Evolutionary conservation across 2,888 invertebrate genomes (phyloP).

Genomic region (Amphimallon solstitiale): DNA sequence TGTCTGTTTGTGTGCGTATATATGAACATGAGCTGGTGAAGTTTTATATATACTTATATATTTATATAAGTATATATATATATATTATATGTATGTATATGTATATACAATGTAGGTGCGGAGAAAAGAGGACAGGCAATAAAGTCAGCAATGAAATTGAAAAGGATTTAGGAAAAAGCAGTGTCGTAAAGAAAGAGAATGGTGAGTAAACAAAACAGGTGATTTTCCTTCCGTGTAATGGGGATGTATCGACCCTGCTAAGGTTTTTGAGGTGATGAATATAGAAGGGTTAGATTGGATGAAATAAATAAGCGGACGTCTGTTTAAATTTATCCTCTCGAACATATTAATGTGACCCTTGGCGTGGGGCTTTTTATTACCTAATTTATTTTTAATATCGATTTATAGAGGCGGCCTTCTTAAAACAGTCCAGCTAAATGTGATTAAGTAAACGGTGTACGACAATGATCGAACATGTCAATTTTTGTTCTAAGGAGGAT

Average conservation of each 20-base stretch:
- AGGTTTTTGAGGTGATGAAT: conserved; percentile 17
- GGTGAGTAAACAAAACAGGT: conserved; percentile 29
- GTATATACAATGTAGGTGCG: neutral
- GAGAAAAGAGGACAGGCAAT: conserved; percentile 9
- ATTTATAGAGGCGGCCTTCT: too few relatives aligned
- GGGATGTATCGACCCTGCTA: conserved; percentile 20
- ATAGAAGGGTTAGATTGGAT: conserved; percentile 3
- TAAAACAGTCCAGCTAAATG: too few relatives aligned
- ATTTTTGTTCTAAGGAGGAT: too few relatives aligned
- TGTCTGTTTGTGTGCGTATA: neutral
- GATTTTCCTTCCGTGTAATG: conserved; percentile 22
- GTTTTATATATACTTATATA: neutral
- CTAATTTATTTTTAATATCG: too few relatives aligned
- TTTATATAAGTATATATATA: neutral
- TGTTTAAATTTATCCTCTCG: neutral
- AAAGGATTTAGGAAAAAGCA: conserved; percentile 20
- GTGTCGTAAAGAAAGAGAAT: conserved; percentile 24
- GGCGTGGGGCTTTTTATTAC: too few relatives aligned
- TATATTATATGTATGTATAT: neutral
- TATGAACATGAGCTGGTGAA: neutral
- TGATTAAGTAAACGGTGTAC: too few relatives aligned
- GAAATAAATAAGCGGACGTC: neutral
- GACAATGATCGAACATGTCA: too few relatives aligned
- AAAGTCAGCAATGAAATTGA: conserved; percentile 27
- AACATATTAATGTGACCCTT: neutral